Conservation (phyloP, 1,140 invertebrate species). For the Drosophila obscura region DNA sequence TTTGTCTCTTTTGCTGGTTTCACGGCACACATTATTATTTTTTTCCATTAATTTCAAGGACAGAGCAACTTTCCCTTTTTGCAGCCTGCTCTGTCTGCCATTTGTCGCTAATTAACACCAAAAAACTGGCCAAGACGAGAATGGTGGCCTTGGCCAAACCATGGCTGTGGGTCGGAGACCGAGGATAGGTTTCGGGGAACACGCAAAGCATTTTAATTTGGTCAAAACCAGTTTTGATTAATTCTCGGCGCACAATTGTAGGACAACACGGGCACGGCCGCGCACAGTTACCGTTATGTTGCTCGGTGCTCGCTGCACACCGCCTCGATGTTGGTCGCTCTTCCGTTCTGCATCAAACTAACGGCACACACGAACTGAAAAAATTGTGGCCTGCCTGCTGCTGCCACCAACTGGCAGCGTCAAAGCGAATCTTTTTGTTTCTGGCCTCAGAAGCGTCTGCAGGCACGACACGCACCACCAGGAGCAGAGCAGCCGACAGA, state of each 20-base stretch:
- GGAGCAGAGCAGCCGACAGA: conserved; percentile 39
- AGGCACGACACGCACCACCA: conserved; percentile 48
- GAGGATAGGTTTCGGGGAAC: not conserved
- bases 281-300: conserved; percentile 13
- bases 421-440: conserved; percentile 34
- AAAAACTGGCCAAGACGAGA: conserved; percentile 35
- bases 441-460: conserved; percentile 36
- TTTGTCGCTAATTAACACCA: conserved; percentile 47
- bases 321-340: conserved; percentile 24
- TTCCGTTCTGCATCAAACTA: conserved; percentile 70
- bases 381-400: conserved; percentile 20
- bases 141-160: conserved; percentile 14
- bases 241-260: conserved; percentile 34
- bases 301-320: conserved; percentile 3
- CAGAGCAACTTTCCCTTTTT: conserved; percentile 35
- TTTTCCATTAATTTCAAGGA: conserved; percentile 32
- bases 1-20: conserved; percentile 16
- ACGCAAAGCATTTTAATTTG: conserved; percentile 11
- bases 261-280: conserved; percentile 29
- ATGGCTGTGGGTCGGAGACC: too few species aligned
- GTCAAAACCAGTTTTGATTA: conserved; percentile 43
- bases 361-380: conserved; percentile 49
- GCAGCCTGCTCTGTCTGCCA: conserved; percentile 22
- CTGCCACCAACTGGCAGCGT: conserved; percentile 28
- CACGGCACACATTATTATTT: conserved; percentile 29